Evolutionary conservation across 2,797 vertebrate genomes (phyloP).

Genomic region (Yasuhikotakia modesta): DNA sequence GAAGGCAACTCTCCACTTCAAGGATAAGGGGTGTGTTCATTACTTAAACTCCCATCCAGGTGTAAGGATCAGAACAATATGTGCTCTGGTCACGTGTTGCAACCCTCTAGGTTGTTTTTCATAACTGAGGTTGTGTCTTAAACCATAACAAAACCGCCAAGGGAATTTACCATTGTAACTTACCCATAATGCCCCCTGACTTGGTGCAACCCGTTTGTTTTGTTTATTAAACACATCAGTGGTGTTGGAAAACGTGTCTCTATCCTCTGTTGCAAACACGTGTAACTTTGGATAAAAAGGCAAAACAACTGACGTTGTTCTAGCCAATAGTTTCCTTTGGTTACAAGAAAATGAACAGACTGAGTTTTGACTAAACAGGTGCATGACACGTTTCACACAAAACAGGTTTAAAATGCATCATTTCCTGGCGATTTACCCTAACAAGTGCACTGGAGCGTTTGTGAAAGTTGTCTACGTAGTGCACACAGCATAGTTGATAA

Average conservation of each 20-base stretch:
- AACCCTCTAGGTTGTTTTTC: not conserved
- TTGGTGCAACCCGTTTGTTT: not conserved
- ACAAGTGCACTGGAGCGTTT: not conserved
- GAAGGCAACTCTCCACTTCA: not conserved
- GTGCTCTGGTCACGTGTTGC: not conserved
- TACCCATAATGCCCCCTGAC: not conserved
- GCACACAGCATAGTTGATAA: not conserved
- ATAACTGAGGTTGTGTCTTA: not conserved
- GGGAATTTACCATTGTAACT: not conserved
- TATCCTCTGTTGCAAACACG: no score
- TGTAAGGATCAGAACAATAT: not conserved
- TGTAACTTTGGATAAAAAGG: no score
- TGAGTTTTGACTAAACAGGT: no score
- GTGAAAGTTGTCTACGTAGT: not conserved
- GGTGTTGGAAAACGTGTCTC: not conserved
- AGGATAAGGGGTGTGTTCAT: not conserved
- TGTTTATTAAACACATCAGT: not conserved
- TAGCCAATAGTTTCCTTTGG: no score
- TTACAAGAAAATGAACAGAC: no score
- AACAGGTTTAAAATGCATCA: no score
- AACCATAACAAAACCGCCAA: no score
- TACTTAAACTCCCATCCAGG: not conserved
- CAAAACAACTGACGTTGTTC: no score
- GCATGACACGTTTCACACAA: no score
- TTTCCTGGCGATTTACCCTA: no score